Percentiles rank a stretch among this genome's conserved stretches.
These are phyloP conservation scores for Siphamia tubifer DNA, from an alignment of 2,113 vertebrate species.

Conservation along the genomic window DNA sequence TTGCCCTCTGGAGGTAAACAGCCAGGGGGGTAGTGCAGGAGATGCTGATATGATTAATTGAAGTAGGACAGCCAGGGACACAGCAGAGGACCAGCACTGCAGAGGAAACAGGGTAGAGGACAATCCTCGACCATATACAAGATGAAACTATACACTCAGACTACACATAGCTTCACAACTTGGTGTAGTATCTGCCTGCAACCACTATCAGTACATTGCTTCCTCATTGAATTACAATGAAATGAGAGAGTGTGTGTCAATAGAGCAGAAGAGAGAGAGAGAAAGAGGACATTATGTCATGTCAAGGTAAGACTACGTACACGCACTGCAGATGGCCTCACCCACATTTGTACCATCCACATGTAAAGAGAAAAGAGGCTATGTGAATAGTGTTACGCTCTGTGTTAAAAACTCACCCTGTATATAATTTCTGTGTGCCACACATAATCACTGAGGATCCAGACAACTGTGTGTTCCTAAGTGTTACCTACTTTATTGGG, in stretches of 20 bases:
- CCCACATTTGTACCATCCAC: constrained; percentile 57
- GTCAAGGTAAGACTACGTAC: constrained; percentile 67
- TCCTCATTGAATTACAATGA: constrained; percentile 65
- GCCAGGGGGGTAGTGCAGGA: constrained; percentile 37
- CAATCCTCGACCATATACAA: constrained; percentile 52
- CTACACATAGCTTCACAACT: constrained; percentile 47
- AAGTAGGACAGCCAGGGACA: constrained; percentile 76
- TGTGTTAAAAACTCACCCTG: constrained; percentile 54
- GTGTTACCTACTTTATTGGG: neutral
- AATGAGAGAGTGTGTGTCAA: constrained; percentile 43
- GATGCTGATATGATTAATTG: constrained; percentile 77
- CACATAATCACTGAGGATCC: constrained; percentile 55
- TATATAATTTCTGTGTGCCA: constrained; percentile 58
- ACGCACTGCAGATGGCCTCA: constrained; percentile 68
- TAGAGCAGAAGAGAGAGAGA: constrained; percentile 33
- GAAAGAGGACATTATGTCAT: constrained; percentile 63
- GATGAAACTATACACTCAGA: constrained; percentile 43
- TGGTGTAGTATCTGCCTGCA: constrained; percentile 45
- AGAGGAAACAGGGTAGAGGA: constrained; percentile 68
- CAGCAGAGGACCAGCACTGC: constrained; percentile 57
- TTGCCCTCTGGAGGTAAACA: constrained; percentile 73
- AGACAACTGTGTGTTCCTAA: constrained; percentile 26
- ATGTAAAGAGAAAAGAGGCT: constrained; percentile 40
- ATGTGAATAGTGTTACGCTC: constrained; percentile 17
- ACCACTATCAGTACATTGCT: constrained; percentile 51